Evolutionary conservation across 2,797 vertebrate species (phyloP), one percentile per base, ranked within the genome.

Genomic region (Champsocephalus gunnari): DNA sequence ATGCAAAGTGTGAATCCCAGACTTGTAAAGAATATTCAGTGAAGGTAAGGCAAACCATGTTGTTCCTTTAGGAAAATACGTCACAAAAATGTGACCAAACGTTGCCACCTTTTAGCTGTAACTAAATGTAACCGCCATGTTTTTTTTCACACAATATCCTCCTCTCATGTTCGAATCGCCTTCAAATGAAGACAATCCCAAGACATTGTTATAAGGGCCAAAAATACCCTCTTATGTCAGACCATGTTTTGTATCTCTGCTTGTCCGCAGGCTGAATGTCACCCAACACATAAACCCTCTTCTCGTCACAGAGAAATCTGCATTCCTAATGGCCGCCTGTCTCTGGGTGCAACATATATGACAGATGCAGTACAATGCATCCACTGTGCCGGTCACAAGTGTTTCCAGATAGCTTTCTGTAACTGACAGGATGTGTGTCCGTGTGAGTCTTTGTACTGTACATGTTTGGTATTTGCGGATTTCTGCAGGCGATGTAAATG

Each of bases 331-430:
- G 58, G 77, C 76, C 41, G 71, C 63, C 44, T 66, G 53, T 49
- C 14, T 59, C 56, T 60, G 70, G 50, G 47, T 70, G 61, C 56
- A 77, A 80, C 71, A 84, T 69, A 84, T 69, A 63, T 70, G 66
- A 65, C 38, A 2, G 10, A 71, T 0, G 41, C 28, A 28, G 32
- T 10, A 90, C 89, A 89, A 82, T 75, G 83, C 56, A 45, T 64
- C 59, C 73, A 83, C 73, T 89, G 89, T 90, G 19, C 71, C 44
- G 38, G 49, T 70, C 77, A 34, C 59, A 48, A 80, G 50, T 77
- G 66, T 83, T 82, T 80, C 79, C 75, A 89, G 82, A 89, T 86
- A 73, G 86, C 67, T 72, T 44, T 71, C 73, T 56, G 71, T 76
- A 53, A 56, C 58, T 56, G 62, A 70, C 72, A 11, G 50, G 49